Conservation (phyloP, 2,797 vertebrate species). For the Kryptopterus vitreolus region DNA sequence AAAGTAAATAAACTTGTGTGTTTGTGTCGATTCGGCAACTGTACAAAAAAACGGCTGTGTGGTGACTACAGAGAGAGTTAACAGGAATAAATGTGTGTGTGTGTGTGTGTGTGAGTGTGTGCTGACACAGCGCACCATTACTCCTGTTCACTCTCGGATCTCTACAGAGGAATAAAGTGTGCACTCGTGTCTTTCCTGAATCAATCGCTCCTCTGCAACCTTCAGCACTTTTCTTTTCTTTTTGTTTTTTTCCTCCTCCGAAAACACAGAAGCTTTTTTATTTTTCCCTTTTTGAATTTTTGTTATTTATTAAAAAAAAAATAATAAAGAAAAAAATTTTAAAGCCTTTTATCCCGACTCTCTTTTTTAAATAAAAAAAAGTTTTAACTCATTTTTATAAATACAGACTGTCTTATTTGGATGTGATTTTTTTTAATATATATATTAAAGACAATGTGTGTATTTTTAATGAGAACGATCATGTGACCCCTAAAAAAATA, state of each 20-base stretch:
- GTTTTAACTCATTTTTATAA: too few relatives aligned
- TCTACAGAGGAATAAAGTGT: conserved; percentile 9
- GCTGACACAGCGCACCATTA: conserved; percentile 22
- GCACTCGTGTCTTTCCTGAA: not conserved
- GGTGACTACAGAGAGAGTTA: not conserved
- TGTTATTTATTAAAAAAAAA: too few relatives aligned
- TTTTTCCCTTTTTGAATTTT: too few relatives aligned
- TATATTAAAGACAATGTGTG: too few relatives aligned
- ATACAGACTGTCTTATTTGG: too few relatives aligned
- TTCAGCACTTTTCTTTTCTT: conserved; percentile 5
- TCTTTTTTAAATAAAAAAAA: too few relatives aligned
- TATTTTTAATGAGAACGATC: not conserved
- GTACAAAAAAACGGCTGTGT: conserved; percentile 6
- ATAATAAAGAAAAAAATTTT: too few relatives aligned
- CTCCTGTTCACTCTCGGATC: not conserved
- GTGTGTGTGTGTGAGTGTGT: conserved; percentile 6
- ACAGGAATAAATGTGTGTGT: conserved; percentile 13
- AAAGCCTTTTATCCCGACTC: too few relatives aligned
- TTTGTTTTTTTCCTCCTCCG: not conserved
- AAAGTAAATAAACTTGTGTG: not conserved
- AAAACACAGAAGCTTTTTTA: not conserved
- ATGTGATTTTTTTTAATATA: too few relatives aligned
- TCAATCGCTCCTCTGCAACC: not conserved
- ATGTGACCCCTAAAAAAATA: not conserved
- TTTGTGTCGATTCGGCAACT: conserved; percentile 12